phyloP scores from a whole-genome alignment of 2,797 vertebrate genomes.

The Notolepis coatsorum region DNA sequence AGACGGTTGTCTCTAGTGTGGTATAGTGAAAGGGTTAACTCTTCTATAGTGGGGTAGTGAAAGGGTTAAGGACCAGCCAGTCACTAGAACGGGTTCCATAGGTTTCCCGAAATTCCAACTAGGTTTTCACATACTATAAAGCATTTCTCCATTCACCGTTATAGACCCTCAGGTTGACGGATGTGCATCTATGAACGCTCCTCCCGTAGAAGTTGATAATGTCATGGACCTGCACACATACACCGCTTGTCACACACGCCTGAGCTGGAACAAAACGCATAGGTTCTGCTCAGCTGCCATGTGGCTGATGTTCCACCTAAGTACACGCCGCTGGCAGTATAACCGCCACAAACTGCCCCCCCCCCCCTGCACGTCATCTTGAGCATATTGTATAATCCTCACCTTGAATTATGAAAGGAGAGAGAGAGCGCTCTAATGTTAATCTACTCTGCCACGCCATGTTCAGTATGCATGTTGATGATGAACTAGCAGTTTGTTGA shows the following conservation, averaged over 20 bases:
- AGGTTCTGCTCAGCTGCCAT: too few species aligned
- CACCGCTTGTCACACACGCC: background rate
- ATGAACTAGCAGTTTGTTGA: slow-evolving; percentile 61
- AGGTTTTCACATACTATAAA: background rate
- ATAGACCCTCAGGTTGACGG: background rate
- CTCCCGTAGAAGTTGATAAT: slow-evolving; percentile 19
- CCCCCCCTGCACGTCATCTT: too few species aligned
- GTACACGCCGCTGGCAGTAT: too few species aligned
- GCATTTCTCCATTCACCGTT: background rate
- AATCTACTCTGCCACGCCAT: slow-evolving; percentile 26
- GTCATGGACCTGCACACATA: background rate
- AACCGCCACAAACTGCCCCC: too few species aligned
- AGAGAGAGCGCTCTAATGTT: slow-evolving; percentile 30
- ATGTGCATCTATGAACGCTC: slow-evolving; percentile 3
- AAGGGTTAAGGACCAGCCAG: too few species aligned
- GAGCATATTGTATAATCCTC: slow-evolving; percentile 38
- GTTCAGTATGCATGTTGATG: slow-evolving; percentile 43
- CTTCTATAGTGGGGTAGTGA: too few species aligned
- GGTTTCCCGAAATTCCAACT: too few species aligned
- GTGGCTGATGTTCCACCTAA: too few species aligned
- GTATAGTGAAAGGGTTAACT: too few species aligned
- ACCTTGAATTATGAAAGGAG: slow-evolving; percentile 49
- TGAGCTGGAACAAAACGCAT: background rate
- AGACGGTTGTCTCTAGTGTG: too few species aligned
- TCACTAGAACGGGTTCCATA: too few species aligned